phyloP scores from a whole-genome alignment of 2,113 vertebrate genomes.

The Melanerpes aurifrons region DNA sequence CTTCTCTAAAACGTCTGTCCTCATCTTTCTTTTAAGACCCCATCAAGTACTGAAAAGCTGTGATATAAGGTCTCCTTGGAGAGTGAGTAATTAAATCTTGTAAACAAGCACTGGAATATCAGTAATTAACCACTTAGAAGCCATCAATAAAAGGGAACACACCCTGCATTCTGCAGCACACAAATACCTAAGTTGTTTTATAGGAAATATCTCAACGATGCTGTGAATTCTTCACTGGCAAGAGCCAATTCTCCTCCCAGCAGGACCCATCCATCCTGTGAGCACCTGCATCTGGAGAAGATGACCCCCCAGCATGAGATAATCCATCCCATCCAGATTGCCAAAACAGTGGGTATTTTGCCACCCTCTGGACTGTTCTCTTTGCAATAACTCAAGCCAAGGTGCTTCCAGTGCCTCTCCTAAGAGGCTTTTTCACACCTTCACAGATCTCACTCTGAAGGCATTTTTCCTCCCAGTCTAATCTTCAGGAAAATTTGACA shows the following conservation, averaged over 20 bases:
- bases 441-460: neutral
- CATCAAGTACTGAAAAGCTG: neutral
- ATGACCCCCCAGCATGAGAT: neutral
- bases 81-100: neutral
- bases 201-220: neutral
- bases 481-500: neutral
- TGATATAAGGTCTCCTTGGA: neutral
- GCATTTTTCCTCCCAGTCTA: slow-evolving; percentile 8
- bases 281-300: neutral
- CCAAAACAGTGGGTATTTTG: neutral
- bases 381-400: neutral
- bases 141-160: fast-evolving
- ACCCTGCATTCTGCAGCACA: neutral
- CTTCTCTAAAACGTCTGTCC: neutral
- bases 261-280: neutral
- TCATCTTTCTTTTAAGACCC: neutral
- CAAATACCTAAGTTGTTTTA: neutral
- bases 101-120: neutral
- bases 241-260: neutral
- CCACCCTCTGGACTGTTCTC: neutral
- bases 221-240: neutral
- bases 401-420: neutral
- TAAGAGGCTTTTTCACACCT: slow-evolving; percentile 13
- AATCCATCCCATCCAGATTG: neutral
- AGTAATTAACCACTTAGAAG: neutral